These are phyloP conservation scores for Acrocephalus scirpaceus DNA, from an alignment of 2,797 vertebrate species.

Conservation along the genomic window DNA sequence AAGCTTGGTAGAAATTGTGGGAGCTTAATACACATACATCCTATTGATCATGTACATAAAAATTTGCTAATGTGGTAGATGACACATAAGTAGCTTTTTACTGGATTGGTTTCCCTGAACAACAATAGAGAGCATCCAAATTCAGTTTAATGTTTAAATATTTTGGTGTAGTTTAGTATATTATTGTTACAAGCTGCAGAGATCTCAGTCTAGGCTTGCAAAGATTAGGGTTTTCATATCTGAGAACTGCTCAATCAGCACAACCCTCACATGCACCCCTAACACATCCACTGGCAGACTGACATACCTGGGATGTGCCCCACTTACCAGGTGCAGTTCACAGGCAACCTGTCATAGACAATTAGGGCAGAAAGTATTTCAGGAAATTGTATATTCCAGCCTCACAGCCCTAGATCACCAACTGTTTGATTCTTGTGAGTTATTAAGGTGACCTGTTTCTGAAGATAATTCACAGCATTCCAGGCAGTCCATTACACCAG, in stretches of 20 bases:
- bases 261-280: neutral
- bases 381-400: neutral
- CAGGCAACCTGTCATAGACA: neutral
- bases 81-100: neutral
- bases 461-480: neutral
- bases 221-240: neutral
- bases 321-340: neutral
- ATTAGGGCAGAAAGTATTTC: neutral
- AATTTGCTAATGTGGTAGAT: neutral
- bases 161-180: neutral
- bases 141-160: neutral
- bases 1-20: neutral
- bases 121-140: neutral
- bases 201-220: neutral
- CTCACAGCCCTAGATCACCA: neutral
- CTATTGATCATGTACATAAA: neutral
- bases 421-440: neutral
- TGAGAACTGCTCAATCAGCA: neutral
- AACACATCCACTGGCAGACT: neutral
- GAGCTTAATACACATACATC: neutral
- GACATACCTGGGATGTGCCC: fast-evolving
- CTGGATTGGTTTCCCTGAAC: neutral
- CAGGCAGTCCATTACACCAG: neutral
- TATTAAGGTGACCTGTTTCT: neutral
- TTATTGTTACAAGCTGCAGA: neutral